phyloP scores from a whole-genome alignment of 1,140 invertebrate species.

The Pseudomyrmex dendroicus region DNA sequence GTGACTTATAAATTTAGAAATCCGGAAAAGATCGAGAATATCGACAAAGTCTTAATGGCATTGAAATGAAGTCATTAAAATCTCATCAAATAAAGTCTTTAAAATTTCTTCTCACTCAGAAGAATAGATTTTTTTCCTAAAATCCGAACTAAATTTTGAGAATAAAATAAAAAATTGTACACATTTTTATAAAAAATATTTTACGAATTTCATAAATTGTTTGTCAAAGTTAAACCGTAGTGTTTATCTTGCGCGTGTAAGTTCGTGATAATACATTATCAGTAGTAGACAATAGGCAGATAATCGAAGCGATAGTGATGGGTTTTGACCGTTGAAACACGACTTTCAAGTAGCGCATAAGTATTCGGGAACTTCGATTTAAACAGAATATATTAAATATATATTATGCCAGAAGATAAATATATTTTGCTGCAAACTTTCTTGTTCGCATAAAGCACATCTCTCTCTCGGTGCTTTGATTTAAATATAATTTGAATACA shows the following conservation, averaged over 20 bases:
- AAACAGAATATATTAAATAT: background rate
- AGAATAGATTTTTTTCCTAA: too few relatives aligned
- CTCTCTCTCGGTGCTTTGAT: background rate
- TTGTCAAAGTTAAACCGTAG: too few relatives aligned
- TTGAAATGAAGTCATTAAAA: too few relatives aligned
- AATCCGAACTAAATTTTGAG: too few relatives aligned
- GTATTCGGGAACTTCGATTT: constrained; percentile 16
- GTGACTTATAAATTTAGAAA: too few relatives aligned
- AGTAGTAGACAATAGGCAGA: background rate
- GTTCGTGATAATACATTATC: background rate
- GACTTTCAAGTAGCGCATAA: background rate
- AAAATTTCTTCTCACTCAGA: too few relatives aligned
- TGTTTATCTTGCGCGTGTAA: background rate
- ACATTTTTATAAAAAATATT: too few relatives aligned
- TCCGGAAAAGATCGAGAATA: too few relatives aligned
- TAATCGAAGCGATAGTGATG: background rate
- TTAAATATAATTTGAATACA: constrained; percentile 58
- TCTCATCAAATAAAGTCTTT: too few relatives aligned
- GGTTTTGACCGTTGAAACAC: background rate
- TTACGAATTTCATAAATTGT: too few relatives aligned
- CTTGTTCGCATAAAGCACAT: background rate
- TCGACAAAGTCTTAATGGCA: too few relatives aligned
- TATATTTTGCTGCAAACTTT: constrained; percentile 16
- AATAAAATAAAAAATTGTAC: too few relatives aligned
- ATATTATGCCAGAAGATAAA: constrained; percentile 24